Evolutionary conservation across 2,113 vertebrate species (phyloP), one percentile per base, ranked within the genome.

Genomic region (Nesogale talazaci): DNA sequence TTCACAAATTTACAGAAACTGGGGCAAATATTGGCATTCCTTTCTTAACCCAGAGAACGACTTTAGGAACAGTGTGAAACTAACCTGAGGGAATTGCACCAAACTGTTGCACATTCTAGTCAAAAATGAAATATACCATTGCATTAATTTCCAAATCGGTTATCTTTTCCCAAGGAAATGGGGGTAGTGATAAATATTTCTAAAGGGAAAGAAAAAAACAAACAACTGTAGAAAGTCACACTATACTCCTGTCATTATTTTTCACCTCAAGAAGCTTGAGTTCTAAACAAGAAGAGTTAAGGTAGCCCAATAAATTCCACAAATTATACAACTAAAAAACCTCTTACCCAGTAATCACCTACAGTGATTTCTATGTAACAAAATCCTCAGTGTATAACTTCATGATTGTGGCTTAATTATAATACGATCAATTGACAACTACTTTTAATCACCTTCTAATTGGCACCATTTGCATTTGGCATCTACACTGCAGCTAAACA

Each of bases 1-100:
- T 83, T 89, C 10, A n/a, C 72, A 94, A 89, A 74, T 17, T 36
- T 69, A 69, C 9, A 87, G 75, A 90, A 74, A 63, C 19, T 89
- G 38, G 92, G 72, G 61, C 76, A 85, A 63, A 22, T 40, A 42
- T 16, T 38, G 80, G n/a, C 16, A 80, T 42, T 70, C 4, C 23
- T 67, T 88, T 77, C 25, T 63, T 29, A 34, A 52, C 12, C 61
- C 88, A 57, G 83, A 79, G 92, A 57, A 84, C 31, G 34, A 74
- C 46, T 83, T 88, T 59, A 69, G 76, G 14, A 12, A 20, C 80
- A 25, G 27, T 1, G 8, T 12, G 31, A 75, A 83, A 59, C 16
- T 29, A 59, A 36, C 36, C 46, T 36, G 17, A 65, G 56, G 20
- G 67, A 75, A 72, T 0, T 22, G 27, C 19, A 31, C 3, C 4